Conservation (phyloP, 92 coral and sea anemone genomes). For the Actinostola sp. region DNA sequence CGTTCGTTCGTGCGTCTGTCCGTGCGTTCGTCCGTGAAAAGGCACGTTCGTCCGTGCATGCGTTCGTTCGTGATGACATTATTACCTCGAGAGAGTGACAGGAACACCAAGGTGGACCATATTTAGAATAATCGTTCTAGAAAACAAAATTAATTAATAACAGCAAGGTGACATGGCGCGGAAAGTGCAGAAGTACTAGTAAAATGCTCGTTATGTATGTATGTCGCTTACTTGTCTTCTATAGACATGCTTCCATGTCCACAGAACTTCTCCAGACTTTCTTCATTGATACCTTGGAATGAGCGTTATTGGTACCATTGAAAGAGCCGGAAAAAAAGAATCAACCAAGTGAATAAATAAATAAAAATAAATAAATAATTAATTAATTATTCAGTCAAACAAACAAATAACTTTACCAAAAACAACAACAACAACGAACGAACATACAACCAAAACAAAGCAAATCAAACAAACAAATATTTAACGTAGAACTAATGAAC, state of each 20-base stretch:
- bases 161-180: background rate
- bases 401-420: no score
- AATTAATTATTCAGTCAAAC: no score
- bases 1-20: no score
- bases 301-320: background rate
- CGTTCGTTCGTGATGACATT: background rate
- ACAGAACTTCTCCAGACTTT: constrained; percentile 85
- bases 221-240: constrained; percentile 68
- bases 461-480: no score
- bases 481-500: no score
- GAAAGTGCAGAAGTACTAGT: no score
- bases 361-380: no score
- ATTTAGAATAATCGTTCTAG: constrained; percentile 77
- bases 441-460: no score
- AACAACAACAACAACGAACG: no score
- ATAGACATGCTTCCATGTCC: constrained; percentile 92
- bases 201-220: background rate
- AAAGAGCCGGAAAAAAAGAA: background rate
- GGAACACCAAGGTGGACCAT: constrained; percentile 94
- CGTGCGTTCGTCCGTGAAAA: no score
- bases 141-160: constrained; percentile 9
- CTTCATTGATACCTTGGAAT: constrained; percentile 85
- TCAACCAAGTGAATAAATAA: background rate
- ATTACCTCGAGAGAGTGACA: constrained; percentile 83
- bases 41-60: no score